A percentile compares a stretch with the other conserved stretches of the same genome.
Conservation (phyloP, 2,888 invertebrate species). For the Drosophila tripunctata region DNA sequence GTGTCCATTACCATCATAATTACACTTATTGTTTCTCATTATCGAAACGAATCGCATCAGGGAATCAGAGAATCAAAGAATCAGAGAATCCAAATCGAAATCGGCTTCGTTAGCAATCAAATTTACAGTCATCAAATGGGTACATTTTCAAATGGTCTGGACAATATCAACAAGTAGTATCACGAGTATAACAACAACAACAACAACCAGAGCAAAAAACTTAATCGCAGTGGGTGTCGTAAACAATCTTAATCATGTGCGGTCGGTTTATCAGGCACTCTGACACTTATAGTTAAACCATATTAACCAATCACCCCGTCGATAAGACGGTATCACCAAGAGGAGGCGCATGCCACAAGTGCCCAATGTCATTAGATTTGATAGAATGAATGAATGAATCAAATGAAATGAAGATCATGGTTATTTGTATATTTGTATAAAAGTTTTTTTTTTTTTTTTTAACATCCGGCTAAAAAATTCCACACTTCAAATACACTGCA, state of each 20-base stretch:
- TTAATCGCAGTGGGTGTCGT: slow-evolving; percentile 22
- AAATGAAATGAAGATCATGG: background rate
- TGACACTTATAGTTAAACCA: slow-evolving; percentile 1
- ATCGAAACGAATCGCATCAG: background rate
- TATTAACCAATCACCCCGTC: background rate
- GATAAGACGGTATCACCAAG: slow-evolving; percentile 19
- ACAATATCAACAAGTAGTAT: slow-evolving; percentile 16
- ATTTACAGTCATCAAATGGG: background rate
- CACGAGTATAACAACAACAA: background rate
- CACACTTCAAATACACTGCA: no score
- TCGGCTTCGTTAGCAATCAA: background rate
- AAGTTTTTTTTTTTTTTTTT: no score
- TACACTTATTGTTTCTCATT: background rate
- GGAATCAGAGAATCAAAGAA: no score
- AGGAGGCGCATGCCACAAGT: slow-evolving; percentile 13
- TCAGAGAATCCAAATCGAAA: slow-evolving; percentile 7
- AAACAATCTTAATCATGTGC: slow-evolving; percentile 38
- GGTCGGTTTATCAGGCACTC: slow-evolving; percentile 19
- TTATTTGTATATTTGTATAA: background rate
- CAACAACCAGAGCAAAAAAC: no score
- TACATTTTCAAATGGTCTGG: background rate
- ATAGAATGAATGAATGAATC: background rate
- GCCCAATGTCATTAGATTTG: slow-evolving; percentile 7
- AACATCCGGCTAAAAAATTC: background rate
- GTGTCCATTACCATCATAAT: background rate